Evolutionary conservation across 2,113 vertebrate species (phyloP).

Genomic region (Eurypyga helias): DNA sequence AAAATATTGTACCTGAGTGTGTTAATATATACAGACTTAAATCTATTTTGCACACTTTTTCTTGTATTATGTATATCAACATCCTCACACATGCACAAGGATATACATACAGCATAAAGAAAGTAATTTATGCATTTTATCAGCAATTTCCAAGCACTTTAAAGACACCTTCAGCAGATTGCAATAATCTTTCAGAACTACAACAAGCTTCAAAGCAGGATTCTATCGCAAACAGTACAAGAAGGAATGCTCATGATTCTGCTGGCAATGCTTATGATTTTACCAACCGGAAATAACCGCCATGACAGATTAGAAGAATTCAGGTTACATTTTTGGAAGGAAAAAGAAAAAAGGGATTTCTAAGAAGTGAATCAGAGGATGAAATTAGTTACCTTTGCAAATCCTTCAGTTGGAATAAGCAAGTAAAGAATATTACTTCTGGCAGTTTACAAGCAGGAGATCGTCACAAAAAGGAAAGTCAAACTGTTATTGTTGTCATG

Average conservation of each 20-base stretch:
- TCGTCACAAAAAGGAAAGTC: not conserved
- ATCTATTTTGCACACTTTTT: not conserved
- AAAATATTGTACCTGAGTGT: not conserved
- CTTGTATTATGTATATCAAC: not conserved
- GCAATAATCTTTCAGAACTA: conserved; percentile 21
- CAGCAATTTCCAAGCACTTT: conserved; percentile 1
- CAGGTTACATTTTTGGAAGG: conserved; percentile 12
- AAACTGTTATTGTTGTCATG: conserved; percentile 24
- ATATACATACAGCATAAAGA: not conserved
- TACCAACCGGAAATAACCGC: conserved; percentile 35
- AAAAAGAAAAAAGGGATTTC: conserved; percentile 2
- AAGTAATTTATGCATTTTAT: not conserved
- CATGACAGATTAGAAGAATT: conserved; percentile 38
- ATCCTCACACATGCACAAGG: not conserved
- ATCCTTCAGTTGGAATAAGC: conserved; percentile 29
- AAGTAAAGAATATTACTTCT: conserved; percentile 23
- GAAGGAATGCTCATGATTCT: not conserved
- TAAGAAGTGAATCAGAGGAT: conserved; percentile 41
- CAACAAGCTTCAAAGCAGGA: conserved; percentile 25
- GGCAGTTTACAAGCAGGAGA: conserved; percentile 29
- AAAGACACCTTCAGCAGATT: conserved; percentile 20
- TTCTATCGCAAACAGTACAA: conserved; percentile 28
- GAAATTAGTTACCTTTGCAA: conserved; percentile 56
- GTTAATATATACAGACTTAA: not conserved
- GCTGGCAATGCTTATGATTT: not conserved